phyloP scores from a whole-genome alignment of 2,797 vertebrate species.

The Myoxocephalus aenaeus region DNA sequence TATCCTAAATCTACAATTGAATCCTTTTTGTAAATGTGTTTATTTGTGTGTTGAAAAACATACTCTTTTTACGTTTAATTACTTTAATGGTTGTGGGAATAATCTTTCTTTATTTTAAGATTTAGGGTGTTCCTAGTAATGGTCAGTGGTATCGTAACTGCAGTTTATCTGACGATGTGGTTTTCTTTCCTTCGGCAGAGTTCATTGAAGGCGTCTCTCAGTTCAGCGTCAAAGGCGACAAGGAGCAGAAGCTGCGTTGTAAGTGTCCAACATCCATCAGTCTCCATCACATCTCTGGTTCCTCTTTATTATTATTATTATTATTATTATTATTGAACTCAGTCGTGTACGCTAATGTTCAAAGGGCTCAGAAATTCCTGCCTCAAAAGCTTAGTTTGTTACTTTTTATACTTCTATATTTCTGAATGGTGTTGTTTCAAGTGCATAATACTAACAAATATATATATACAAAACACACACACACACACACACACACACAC shows the following conservation, averaged over 20 bases:
- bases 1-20: too few species aligned
- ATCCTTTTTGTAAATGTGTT: too few species aligned
- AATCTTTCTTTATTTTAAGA: background rate
- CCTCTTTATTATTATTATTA: background rate
- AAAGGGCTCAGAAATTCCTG: background rate
- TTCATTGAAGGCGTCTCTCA: constrained; percentile 97
- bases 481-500: too few species aligned
- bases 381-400: background rate
- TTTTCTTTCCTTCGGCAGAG: constrained; percentile 77
- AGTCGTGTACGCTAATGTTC: background rate
- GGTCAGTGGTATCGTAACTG: background rate
- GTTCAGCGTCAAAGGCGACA: constrained; percentile 96
- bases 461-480: too few species aligned
- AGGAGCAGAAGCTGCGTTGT: constrained; percentile 96
- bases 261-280: constrained; percentile 78
- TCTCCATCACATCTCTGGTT: background rate
- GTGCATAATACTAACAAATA: too few species aligned
- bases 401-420: background rate
- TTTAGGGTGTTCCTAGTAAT: too few species aligned
- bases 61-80: too few species aligned
- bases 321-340: background rate
- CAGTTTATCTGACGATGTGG: background rate
- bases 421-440: background rate
- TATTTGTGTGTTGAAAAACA: too few species aligned
- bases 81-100: too few species aligned